These are phyloP conservation scores for Condylura cristata DNA, from an alignment of 2,113 vertebrate genomes.

Conservation along the genomic window DNA sequence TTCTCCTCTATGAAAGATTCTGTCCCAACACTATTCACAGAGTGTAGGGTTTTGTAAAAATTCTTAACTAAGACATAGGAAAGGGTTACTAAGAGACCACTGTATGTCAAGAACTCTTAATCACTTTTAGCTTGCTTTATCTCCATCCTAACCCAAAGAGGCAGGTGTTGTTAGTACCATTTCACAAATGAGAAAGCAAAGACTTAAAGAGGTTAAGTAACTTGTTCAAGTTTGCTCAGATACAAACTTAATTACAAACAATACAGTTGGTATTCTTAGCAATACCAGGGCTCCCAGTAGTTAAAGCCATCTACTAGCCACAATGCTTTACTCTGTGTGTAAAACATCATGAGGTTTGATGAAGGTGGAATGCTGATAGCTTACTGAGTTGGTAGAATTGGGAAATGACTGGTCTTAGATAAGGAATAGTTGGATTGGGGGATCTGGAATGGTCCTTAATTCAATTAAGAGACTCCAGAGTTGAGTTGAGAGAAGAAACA, in stretches of 20 bases:
- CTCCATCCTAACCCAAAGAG: not conserved
- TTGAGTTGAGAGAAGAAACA: not conserved
- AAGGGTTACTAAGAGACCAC: not conserved
- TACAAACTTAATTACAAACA: not conserved
- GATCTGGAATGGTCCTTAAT: not conserved
- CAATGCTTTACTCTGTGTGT: not conserved
- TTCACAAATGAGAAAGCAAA: constrained; percentile 24
- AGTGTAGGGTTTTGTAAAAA: not conserved
- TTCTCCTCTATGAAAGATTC: not conserved
- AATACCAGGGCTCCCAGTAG: not conserved
- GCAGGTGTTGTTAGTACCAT: not conserved
- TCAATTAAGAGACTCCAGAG: not conserved
- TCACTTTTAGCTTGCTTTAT: not conserved
- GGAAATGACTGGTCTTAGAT: not conserved
- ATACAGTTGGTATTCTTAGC: not conserved
- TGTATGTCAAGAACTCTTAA: not conserved
- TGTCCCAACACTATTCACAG: not conserved
- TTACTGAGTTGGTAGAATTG: not conserved
- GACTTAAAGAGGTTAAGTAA: not conserved
- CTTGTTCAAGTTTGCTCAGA: not conserved
- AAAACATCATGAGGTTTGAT: not conserved
- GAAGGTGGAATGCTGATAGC: not conserved
- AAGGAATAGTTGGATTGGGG: not conserved
- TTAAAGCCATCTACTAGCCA: not conserved
- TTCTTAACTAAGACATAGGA: constrained; percentile 11